Base-by-base conservation (phyloP, 2,113 vertebrate species). In the Lagopus muta region DNA sequence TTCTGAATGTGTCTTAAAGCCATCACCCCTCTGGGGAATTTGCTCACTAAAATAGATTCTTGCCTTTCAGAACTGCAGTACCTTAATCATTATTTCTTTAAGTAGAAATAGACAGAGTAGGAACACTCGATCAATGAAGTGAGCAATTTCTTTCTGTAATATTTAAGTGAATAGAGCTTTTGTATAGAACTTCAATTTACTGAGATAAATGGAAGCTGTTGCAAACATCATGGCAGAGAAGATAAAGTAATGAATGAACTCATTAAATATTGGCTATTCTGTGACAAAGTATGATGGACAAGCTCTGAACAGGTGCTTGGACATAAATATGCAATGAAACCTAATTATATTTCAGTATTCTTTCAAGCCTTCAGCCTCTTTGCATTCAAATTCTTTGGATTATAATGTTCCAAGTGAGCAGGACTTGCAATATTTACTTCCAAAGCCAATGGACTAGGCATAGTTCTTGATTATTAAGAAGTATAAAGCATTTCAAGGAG, bases 181-280 rank as follows among this genome's bases (percentile, higher is more conserved):
- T 88, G 34, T 45, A 55, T 60, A 73, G 18, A 13, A 66, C 74
- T 94, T 94, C 83, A 82, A 0, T 94, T 93, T 95, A 61, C 28
- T 76, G 78, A 91, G 70, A 91, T 82, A 89, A 94, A 91, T 91
- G 43, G 72, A 93, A 94, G 24, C 72, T 86, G 42, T 71, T 92
- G 70, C 36, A 84, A 43, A 43, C 1, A 2, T 74, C 77, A 76
- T 64, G 54, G 81, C 95, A 72, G 61, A 78, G 62, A 89, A 77
- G 19, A 18, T 55, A 88, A 86, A 82, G 27, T 24, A 78, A 30
- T 57, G 24, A 92, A 88, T 0, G 24, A 96, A 89, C 52, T 78
- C 60, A 83, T 91, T 90, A 83, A 95, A 80, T 50, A 66, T 58
- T 75, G 71, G 40, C 38, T 89, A 28, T 34, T 67, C 43, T 73